A percentile compares a stretch with the other conserved stretches of the same genome.
Evolutionary conservation across 2,888 invertebrate species (phyloP).

Genomic region (Schrankia costaestrigalis): DNA sequence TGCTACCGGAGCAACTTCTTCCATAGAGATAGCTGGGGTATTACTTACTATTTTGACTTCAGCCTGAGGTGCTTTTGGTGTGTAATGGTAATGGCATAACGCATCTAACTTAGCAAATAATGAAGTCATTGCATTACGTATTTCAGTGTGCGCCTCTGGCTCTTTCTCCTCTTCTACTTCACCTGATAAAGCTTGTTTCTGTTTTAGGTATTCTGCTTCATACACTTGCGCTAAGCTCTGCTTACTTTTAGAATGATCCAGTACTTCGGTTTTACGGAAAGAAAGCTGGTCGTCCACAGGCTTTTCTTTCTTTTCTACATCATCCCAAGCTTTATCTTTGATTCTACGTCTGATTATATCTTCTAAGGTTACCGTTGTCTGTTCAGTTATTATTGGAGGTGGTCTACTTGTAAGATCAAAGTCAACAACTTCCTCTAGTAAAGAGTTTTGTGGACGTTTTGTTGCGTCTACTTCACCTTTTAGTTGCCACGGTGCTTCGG

Average conservation of each 20-base stretch:
- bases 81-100: slow-evolving; percentile 95
- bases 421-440: slow-evolving; percentile 94
- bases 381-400: slow-evolving; percentile 95
- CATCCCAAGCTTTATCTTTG: slow-evolving; percentile 96
- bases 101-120: slow-evolving; percentile 95
- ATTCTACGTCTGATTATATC: slow-evolving; percentile 95
- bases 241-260: slow-evolving; percentile 97
- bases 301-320: slow-evolving; percentile 92
- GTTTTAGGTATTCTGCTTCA: slow-evolving; percentile 90
- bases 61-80: slow-evolving; percentile 91
- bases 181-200: slow-evolving; percentile 81
- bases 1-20: slow-evolving; percentile 97
- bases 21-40: slow-evolving; percentile 93
- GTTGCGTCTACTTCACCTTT: slow-evolving; percentile 92
- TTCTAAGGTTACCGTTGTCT: slow-evolving; percentile 92
- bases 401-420: slow-evolving; percentile 92
- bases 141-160: slow-evolving; percentile 88
- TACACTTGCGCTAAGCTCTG: slow-evolving; percentile 96
- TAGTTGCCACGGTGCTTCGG: slow-evolving; percentile 96
- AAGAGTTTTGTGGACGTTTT: slow-evolving; percentile 93
- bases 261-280: slow-evolving; percentile 91
- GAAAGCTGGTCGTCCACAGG: slow-evolving; percentile 90
- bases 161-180: slow-evolving; percentile 82
- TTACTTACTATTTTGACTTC: slow-evolving; percentile 96
- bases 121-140: slow-evolving; percentile 86